Conservation (phyloP, 2,113 vertebrate species). For the Lonchura striata region DNA sequence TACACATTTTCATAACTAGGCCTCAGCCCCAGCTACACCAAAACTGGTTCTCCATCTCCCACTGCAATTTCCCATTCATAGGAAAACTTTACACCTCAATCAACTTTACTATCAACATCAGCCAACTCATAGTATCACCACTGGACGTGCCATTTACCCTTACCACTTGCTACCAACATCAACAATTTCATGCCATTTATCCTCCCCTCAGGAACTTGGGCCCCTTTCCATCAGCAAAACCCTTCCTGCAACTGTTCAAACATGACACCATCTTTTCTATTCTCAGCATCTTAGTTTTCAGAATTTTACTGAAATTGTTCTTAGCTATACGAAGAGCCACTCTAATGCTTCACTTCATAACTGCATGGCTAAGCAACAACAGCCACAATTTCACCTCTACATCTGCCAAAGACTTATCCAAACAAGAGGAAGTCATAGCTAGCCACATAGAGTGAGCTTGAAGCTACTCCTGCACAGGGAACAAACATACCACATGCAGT, state of each 20-base stretch:
- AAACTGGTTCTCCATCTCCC: not conserved
- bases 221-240: not conserved
- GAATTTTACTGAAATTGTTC: not conserved
- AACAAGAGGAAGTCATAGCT: not conserved
- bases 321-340: not conserved
- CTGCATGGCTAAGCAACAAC: not conserved
- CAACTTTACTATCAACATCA: not conserved
- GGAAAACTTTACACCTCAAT: not conserved
- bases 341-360: not conserved
- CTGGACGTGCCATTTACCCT: not conserved
- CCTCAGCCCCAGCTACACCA: not conserved
- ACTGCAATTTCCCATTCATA: not conserved
- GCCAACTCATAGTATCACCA: not conserved
- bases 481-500: not conserved
- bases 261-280: not conserved
- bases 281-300: not conserved
- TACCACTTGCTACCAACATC: not conserved
- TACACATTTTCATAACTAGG: not conserved
- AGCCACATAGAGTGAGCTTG: not conserved
- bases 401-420: not conserved
- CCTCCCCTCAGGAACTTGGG: not conserved
- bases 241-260: not conserved
- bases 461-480: not conserved
- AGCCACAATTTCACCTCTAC: not conserved
- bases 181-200: not conserved